These are phyloP conservation scores for Isaurus tuberculatus DNA, from an alignment of 92 coral and sea anemone species.

Conservation along the genomic window DNA sequence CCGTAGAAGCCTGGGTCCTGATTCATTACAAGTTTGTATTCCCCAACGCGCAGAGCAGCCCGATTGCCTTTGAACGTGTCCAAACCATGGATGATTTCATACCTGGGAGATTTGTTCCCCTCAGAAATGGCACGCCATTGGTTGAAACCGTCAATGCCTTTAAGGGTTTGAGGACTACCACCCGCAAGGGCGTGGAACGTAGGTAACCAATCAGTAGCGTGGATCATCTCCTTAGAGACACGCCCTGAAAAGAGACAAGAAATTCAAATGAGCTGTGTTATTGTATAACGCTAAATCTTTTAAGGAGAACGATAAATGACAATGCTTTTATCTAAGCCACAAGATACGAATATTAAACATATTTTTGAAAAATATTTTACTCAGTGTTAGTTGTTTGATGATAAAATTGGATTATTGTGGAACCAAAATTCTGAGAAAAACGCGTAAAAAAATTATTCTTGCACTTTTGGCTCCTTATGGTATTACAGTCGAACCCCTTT, in stretches of 20 bases:
- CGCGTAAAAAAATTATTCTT: no score
- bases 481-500: no score
- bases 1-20: conserved; percentile 86
- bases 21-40: conserved; percentile 88
- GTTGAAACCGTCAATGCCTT: conserved; percentile 85
- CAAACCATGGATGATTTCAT: conserved; percentile 95
- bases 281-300: neutral
- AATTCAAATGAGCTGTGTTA: neutral
- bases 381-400: no score
- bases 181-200: conserved; percentile 91
- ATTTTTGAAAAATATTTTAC: no score
- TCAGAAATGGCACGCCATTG: conserved; percentile 85
- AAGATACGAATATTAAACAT: no score
- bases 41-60: conserved; percentile 96
- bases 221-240: conserved; percentile 87
- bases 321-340: no score
- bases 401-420: no score
- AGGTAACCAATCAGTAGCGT: conserved; percentile 97
- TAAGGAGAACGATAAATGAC: no score
- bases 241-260: conserved; percentile 72
- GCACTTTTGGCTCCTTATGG: no score
- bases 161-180: conserved; percentile 69
- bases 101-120: conserved; percentile 86
- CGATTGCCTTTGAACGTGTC: conserved; percentile 82
- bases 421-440: no score